Evolutionary conservation across 2,797 vertebrate species (phyloP).

Genomic region (Triplophysa yarkandensis): DNA sequence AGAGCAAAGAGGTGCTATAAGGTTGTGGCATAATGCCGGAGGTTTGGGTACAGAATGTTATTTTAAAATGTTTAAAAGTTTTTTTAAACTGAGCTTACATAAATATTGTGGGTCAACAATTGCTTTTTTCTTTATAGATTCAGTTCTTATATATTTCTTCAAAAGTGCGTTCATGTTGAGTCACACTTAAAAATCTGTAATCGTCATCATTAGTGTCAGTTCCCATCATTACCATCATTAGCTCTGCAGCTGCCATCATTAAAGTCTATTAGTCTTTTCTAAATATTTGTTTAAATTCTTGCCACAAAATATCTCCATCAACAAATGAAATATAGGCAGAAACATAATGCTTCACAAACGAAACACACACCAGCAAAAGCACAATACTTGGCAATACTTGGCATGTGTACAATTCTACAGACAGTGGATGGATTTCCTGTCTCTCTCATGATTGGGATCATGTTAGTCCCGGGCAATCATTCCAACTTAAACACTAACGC

Average conservation of each 20-base stretch:
- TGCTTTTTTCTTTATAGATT: no score
- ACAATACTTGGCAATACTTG: background rate
- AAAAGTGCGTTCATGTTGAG: no score
- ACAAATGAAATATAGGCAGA: background rate
- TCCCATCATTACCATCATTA: background rate
- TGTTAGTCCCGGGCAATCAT: conserved; percentile 32
- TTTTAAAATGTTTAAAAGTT: no score
- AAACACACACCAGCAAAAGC: background rate
- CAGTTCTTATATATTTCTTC: no score
- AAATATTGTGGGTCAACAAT: no score
- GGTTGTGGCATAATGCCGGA: conserved; percentile 25
- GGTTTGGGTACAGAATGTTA: no score
- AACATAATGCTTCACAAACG: background rate
- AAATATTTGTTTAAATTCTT: background rate
- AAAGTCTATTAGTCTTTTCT: no score
- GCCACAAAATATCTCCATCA: background rate
- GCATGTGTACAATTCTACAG: background rate
- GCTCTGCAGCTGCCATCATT: background rate
- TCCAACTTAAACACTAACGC: conserved; percentile 39
- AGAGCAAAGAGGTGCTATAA: conserved; percentile 36
- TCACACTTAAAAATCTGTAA: no score
- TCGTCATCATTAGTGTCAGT: no score
- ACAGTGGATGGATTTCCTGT: conserved; percentile 46
- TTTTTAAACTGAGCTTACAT: no score
- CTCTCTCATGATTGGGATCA: conserved; percentile 36